Evolutionary conservation across 2,797 vertebrate genomes (phyloP).

Genomic region (Sebastes elongatus): DNA sequence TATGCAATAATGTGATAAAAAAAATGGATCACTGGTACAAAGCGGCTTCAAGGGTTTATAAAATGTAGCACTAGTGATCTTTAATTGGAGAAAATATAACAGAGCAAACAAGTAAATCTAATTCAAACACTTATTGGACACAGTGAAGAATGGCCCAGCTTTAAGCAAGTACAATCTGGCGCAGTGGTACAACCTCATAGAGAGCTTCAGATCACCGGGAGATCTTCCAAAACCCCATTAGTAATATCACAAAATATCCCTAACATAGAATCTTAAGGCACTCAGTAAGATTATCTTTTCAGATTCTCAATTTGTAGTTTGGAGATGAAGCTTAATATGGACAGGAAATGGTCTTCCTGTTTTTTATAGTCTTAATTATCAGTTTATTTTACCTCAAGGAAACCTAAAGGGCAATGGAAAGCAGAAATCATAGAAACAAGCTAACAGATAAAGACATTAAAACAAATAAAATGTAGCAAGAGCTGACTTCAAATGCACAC

Average conservation of each 20-base stretch:
- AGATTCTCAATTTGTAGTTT: not conserved
- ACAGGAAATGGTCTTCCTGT: conserved; percentile 12
- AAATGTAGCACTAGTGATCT: not conserved
- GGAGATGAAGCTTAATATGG: conserved; percentile 1
- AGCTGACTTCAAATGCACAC: not conserved
- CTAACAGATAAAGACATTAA: not conserved
- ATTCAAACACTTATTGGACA: conserved; percentile 33
- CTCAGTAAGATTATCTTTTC: conserved; percentile 2
- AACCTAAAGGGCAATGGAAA: not conserved
- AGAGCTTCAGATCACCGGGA: not conserved
- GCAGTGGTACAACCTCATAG: not conserved
- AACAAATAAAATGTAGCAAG: not conserved
- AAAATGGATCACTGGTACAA: not conserved
- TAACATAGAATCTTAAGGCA: conserved; percentile 4
- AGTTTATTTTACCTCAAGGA: conserved; percentile 34
- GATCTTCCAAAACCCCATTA: conserved; percentile 27
- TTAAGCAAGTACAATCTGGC: not conserved
- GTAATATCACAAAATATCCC: conserved; percentile 19
- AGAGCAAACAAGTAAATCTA: conserved; percentile 22
- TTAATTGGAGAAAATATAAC: not conserved
- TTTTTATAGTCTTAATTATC: conserved; percentile 27
- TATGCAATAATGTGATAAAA: not conserved
- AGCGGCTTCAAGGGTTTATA: not conserved
- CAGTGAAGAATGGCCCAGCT: conserved; percentile 6
- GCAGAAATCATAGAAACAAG: conserved; percentile 13